Base-by-base conservation (phyloP, 2,113 vertebrate species). In the Cyprinodon variegatus region DNA sequence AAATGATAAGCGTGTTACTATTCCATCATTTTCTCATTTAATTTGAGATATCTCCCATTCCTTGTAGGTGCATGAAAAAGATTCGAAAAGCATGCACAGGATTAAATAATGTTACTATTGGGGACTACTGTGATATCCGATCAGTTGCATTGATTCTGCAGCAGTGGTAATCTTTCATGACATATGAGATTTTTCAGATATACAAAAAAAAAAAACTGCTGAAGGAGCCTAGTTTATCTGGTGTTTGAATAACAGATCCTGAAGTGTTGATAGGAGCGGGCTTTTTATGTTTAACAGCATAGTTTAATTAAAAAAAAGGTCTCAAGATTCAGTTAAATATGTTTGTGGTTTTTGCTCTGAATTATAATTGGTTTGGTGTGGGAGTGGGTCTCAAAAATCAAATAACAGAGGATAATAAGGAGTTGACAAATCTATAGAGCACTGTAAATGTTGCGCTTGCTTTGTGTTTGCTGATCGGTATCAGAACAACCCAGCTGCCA, bases 401-500 rank as follows among this genome's bases (percentile, higher is more conserved):
- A 48, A 61, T 70, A 78, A 65, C 50, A 39, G 64, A 76, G 66
- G 40, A 53, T 70, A 63, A 9, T 60, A 60, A 62, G 79, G 57
- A 65, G 72, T 5, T 50, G 43, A 38, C 10, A 48, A 61, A 76
- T 70, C 38, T n/a, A 80, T 76, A 48, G 22, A 50, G 61, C 70
- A 13, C 63, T 63, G 17, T 59, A 48, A 85, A 75, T 61, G 48
- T 63, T 15, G 77, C 20, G 65, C 65, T 65, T 71, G 70, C 73
- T 77, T 63, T 80, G 67, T 76, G 37, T 81, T 84, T 83, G 36
- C 70, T 74, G 77, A 64, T n/a, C 36, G 68, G 74, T 41, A 72
- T 81, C 73, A 74, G 73, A 82, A 78, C 81, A 80, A 81, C 71
- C 73, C 65, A 65, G 68, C 70, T 50, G 50, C 73, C 61, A 84